A percentile compares a stretch with the other conserved stretches of the same genome.
Evolutionary conservation across 2,797 vertebrate species (phyloP).

Genomic region (Molothrus ater): DNA sequence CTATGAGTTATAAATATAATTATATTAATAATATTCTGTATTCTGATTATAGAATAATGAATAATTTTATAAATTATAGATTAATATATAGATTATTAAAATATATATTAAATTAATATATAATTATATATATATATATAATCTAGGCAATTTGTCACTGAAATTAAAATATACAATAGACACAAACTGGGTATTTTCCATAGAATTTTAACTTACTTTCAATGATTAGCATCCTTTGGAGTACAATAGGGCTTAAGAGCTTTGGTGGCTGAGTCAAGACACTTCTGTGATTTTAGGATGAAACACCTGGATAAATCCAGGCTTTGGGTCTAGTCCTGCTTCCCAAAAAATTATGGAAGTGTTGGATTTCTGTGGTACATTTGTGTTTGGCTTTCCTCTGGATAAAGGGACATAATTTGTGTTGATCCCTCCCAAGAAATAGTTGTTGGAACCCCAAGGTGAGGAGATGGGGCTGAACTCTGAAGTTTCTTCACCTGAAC

Average conservation of each 20-base stretch:
- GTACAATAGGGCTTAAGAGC: neutral
- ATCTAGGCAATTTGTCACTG: neutral
- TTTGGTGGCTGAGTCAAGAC: neutral
- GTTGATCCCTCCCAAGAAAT: neutral
- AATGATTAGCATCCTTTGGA: neutral
- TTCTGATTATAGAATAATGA: too few relatives aligned
- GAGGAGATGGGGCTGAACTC: neutral
- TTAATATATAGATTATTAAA: too few relatives aligned
- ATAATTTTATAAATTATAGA: neutral
- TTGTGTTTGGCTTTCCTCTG: neutral
- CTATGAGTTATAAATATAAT: neutral
- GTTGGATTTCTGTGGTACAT: too few relatives aligned
- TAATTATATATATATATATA: too few relatives aligned
- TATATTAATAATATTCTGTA: neutral
- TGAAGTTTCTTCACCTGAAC: neutral
- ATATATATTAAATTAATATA: too few relatives aligned
- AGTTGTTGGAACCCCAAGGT: neutral
- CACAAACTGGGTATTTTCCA: neutral
- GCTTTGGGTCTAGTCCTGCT: neutral
- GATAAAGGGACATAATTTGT: neutral
- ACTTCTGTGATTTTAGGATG: neutral
- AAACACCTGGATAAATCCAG: neutral
- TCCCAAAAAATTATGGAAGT: neutral
- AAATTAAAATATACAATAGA: neutral
- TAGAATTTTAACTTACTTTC: neutral